Conservation (phyloP, 2,888 invertebrate genomes). For the Trissolcus brochymenae region DNA sequence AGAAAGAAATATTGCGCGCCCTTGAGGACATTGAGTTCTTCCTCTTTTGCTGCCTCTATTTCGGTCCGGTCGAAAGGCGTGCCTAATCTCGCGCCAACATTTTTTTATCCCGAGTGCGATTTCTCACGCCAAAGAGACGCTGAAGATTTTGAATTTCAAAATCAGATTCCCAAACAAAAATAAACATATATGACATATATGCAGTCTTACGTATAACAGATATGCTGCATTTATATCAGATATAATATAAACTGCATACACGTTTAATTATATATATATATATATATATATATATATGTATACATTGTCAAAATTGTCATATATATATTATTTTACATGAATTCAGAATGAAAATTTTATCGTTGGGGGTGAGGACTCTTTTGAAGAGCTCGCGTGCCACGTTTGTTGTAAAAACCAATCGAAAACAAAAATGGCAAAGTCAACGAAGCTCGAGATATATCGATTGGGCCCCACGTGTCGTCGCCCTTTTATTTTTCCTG, state of each 20-base stretch:
- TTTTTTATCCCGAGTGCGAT: slow-evolving; percentile 35
- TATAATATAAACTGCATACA: too few relatives aligned
- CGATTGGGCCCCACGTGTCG: slow-evolving; percentile 43
- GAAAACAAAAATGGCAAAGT: slow-evolving; percentile 5
- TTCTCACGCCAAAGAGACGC: slow-evolving; percentile 31
- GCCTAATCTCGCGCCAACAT: slow-evolving; percentile 39
- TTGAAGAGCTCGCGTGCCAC: slow-evolving; percentile 8
- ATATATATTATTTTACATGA: too few relatives aligned
- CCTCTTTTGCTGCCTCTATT: slow-evolving; percentile 47
- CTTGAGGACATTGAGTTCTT: slow-evolving; percentile 59
- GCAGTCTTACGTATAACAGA: too few relatives aligned
- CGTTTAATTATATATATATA: too few relatives aligned
- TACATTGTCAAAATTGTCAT: too few relatives aligned
- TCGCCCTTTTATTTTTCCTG: slow-evolving; percentile 23
- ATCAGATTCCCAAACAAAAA: not conserved
- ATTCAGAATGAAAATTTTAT: too few relatives aligned
- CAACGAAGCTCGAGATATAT: slow-evolving; percentile 26
- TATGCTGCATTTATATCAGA: too few relatives aligned
- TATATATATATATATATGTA: too few relatives aligned
- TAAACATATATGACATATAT: too few relatives aligned
- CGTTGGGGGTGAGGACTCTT: slow-evolving; percentile 22
- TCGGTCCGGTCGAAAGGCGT: slow-evolving; percentile 53
- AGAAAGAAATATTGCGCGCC: slow-evolving; percentile 68
- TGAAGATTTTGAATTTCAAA: too few relatives aligned
- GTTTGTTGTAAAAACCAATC: slow-evolving; percentile 13